phyloP scores from a whole-genome alignment of 2,113 vertebrate genomes.

The Brachyhypopomus occidentalis region DNA sequence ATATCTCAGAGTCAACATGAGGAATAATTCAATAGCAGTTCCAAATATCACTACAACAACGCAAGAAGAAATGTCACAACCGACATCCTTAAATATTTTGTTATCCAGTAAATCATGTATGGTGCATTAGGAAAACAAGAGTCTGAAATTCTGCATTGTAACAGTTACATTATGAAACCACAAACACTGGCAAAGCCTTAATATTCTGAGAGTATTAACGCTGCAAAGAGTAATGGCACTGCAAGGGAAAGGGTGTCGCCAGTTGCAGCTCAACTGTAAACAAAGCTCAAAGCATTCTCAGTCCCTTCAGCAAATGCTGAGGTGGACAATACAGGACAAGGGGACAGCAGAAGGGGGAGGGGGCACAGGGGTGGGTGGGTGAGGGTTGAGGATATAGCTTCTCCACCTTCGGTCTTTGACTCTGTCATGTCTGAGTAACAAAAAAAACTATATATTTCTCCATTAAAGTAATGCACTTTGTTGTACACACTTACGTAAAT shows the following conservation, averaged over 20 bases:
- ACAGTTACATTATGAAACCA: not conserved
- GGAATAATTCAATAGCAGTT: not conserved
- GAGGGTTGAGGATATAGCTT: not conserved
- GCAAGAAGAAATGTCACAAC: not conserved
- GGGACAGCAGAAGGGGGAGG: not conserved
- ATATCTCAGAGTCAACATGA: not conserved
- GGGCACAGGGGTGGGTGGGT: not conserved
- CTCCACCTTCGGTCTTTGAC: not conserved
- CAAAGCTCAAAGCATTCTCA: conserved; percentile 6
- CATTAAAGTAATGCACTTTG: not conserved
- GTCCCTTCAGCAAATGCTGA: conserved; percentile 39
- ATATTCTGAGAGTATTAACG: not conserved
- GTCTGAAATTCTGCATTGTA: too few species aligned
- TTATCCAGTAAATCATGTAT: too few species aligned
- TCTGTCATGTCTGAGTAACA: not conserved
- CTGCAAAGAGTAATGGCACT: not conserved
- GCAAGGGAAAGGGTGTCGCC: not conserved
- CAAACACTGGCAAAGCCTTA: not conserved
- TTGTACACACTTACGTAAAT: not conserved
- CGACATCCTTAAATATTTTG: not conserved
- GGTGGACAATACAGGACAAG: conserved; percentile 40
- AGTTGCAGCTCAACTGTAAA: conserved; percentile 13
- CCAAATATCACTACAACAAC: not conserved
- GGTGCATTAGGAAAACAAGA: too few species aligned
- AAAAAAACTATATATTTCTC: not conserved